Evolutionary conservation across 1,140 invertebrate genomes (phyloP).

Genomic region (Rhopalosiphum maidis): DNA sequence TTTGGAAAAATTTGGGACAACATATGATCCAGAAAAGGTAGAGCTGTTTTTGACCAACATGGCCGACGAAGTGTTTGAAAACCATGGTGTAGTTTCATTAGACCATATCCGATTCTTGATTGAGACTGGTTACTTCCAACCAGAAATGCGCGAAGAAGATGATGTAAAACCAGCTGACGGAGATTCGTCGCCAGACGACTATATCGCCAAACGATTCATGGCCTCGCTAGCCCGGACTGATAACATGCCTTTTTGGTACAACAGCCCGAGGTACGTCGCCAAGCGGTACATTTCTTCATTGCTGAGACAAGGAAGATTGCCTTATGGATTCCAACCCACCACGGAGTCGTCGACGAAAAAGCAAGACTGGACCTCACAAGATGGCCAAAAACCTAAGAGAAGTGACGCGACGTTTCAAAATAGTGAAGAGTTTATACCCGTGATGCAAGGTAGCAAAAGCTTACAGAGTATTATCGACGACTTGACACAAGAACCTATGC

Average conservation of each 20-base stretch:
- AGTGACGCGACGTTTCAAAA: background rate
- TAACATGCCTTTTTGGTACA: slow-evolving; percentile 42
- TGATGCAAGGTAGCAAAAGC: slow-evolving; percentile 50
- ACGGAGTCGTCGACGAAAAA: background rate
- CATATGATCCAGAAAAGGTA: slow-evolving; percentile 55
- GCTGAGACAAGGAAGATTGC: slow-evolving; percentile 59
- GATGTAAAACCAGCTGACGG: background rate
- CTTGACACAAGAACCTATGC: slow-evolving; percentile 32
- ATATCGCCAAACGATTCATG: slow-evolving; percentile 12
- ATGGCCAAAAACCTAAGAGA: background rate
- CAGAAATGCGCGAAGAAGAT: slow-evolving; percentile 32
- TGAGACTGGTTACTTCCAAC: slow-evolving; percentile 55
- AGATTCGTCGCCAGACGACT: background rate
- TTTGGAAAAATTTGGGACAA: slow-evolving; percentile 38
- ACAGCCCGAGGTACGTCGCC: background rate
- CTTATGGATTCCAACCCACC: slow-evolving; percentile 56
- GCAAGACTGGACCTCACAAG: background rate
- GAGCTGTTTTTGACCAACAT: slow-evolving; percentile 56
- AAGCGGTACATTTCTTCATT: slow-evolving; percentile 60
- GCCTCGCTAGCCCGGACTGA: slow-evolving; percentile 34
- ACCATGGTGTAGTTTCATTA: slow-evolving; percentile 42
- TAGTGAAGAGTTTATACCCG: slow-evolving; percentile 26
- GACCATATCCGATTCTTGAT: slow-evolving; percentile 52
- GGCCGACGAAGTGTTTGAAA: slow-evolving; percentile 51
- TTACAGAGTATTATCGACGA: slow-evolving; percentile 53